Base-by-base conservation (phyloP, 1,140 invertebrate species). In the Atta colombica region DNA sequence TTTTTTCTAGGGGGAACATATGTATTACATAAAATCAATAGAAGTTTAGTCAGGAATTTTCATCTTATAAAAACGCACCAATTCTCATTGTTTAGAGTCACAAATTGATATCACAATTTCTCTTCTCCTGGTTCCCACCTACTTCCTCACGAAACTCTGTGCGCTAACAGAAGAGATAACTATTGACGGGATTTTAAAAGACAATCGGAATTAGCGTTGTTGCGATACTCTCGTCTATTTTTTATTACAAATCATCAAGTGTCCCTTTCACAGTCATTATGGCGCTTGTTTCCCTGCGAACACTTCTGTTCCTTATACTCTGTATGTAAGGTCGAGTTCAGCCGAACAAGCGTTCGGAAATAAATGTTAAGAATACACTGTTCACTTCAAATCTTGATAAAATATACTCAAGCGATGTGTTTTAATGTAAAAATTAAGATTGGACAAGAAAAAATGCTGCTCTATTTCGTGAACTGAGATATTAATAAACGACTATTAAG, bases 31-130 rank as follows among this genome's bases (percentile, higher is more conserved):
- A 77, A 75, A 77, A 39, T 75, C 1, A 18, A 31, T 35, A 21
- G 14, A 5, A 53, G 10, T n/a, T n/a, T 8, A 18, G 10, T 45
- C 2, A 45, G 18, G 0, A 14, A 66, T 12, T 58, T 8, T 69
- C 0, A 4, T 31, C 5, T 53, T 28, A 16, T 31, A 18, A 58
- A 45, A 60, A 81, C 31, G 2, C 45, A 49, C 77, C 65, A 16
- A 21, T 39, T 71, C 35, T 71, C 49, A 81, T 81, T 10, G 10
- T 39, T 55, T 69, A 28, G 18, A 1, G 16, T 69, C 28, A 81
- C 65, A 55, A 69, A 1, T 39, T 69, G 31, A 39, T 82, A 74
- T 61, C 31, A 61, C 35, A 49, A 60, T 49, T 74, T 4, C 8
- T 61, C 4, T 21, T 2, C 6, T 55, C 8, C 3, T 16, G 18